Evolutionary conservation across 2,797 vertebrate species (phyloP), one percentile per base, ranked within the genome.

Genomic region (Odontamblyopus lacepedii): DNA sequence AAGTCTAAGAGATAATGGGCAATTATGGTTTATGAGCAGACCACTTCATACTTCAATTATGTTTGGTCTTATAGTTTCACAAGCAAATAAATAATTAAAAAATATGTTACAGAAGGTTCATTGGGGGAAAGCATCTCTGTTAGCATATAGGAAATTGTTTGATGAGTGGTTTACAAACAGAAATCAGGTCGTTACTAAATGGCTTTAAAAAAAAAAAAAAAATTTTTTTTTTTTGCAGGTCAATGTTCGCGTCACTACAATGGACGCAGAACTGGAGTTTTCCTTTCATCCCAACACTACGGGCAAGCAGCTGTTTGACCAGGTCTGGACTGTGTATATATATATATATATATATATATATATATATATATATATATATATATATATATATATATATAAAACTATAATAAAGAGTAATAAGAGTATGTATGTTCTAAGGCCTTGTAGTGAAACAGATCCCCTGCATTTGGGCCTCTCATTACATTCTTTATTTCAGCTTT

Each of bases 201-300:
- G 0, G 11, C 4, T 3, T 44, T 63, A 23, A 23, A 23, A 23
- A 23, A 23, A 23, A 23, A 23, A n/a, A n/a, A n/a, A n/a, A n/a
- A n/a, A n/a, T n/a, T n/a, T 26, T 64, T 19, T 63, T 38, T 26
- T 64, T n/a, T 64, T 66, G 67, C 84, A 99, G 97, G 93, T 98
- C 89, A 98, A 98, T 0, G 96, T 99, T 67, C 96, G 96, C 64
- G 94, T 99, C 83, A 97, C 95, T 85, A 95, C 97, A 13, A 94
- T 99, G 97, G 97, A 99, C 61, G 97, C 97, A 0, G 97, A 99
- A 93, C 91, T 99, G 95, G 98, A 98, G 90, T 99, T 99, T 77
- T 96, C 97, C 86, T 96, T 99, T 93, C 95, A 96, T 78, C 93
- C 94, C 8, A 96, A 92, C 81, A 98, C 96, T 18, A 98, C 95